Percentiles rank a stretch among this genome's conserved stretches.
These are phyloP conservation scores for Vanessa tameamea DNA, from an alignment of 1,140 invertebrate species.

Conservation along the genomic window DNA sequence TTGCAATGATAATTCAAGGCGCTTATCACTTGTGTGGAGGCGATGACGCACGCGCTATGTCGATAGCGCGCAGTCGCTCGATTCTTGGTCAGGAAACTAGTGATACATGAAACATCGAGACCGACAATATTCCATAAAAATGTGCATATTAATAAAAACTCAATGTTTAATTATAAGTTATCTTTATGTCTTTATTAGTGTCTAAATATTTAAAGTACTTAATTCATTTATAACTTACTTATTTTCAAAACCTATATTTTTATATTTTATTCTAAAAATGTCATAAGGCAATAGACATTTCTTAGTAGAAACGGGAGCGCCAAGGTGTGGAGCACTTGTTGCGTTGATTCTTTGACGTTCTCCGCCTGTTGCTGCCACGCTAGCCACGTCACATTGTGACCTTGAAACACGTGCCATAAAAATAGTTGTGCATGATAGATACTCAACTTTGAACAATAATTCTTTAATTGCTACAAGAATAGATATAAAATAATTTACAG, in stretches of 20 bases:
- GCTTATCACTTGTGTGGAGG: conserved; percentile 76
- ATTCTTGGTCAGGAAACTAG: conserved; percentile 67
- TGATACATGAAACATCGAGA: conserved; percentile 37
- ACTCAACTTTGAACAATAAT: background rate
- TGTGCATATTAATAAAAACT: conserved; percentile 8
- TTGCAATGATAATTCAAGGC: conserved; percentile 79
- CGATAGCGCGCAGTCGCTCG: conserved; percentile 65
- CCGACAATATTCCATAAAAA: background rate
- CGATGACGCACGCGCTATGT: conserved; percentile 75
- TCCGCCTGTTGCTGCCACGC: conserved; percentile 67
- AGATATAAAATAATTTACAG: background rate
- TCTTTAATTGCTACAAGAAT: background rate
- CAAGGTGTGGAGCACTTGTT: conserved; percentile 72
- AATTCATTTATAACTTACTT: too few relatives aligned
- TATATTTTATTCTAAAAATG: too few relatives aligned
- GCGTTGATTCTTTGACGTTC: conserved; percentile 71
- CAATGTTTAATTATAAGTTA: too few relatives aligned
- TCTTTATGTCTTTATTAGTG: too few relatives aligned
- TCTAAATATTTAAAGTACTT: too few relatives aligned
- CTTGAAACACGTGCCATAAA: conserved; percentile 61
- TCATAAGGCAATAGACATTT: background rate
- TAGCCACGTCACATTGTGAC: conserved; percentile 66
- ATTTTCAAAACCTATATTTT: background rate
- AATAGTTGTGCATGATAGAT: conserved; percentile 22
- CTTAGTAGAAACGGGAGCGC: conserved; percentile 49